phyloP scores from a whole-genome alignment of 2,888 invertebrate species.

The Leucoma salicis region DNA sequence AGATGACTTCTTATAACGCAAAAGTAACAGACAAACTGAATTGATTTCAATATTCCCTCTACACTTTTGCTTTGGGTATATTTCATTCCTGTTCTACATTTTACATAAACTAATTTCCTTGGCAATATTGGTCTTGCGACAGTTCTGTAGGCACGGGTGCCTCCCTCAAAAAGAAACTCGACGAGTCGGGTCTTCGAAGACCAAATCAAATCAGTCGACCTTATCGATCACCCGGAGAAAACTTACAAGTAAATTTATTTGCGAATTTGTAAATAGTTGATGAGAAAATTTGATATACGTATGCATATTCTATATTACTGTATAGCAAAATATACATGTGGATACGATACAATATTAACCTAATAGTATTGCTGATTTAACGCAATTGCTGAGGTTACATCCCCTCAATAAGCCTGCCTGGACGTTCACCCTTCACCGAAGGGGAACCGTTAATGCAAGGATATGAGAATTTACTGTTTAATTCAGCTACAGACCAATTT shows the following conservation, averaged over 20 bases:
- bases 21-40: slow-evolving; percentile 61
- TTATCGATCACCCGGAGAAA: slow-evolving; percentile 72
- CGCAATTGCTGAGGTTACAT: slow-evolving; percentile 77
- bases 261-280: slow-evolving; percentile 43
- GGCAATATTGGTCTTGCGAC: slow-evolving; percentile 80
- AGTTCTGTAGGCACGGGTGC: slow-evolving; percentile 73
- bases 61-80: slow-evolving; percentile 71
- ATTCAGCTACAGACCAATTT: slow-evolving; percentile 79
- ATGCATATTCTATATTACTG: slow-evolving; percentile 19
- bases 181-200: slow-evolving; percentile 62
- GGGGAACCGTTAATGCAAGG: slow-evolving; percentile 78
- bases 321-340: slow-evolving; percentile 34
- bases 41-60: slow-evolving; percentile 72
- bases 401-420: slow-evolving; percentile 59
- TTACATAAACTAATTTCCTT: slow-evolving; percentile 82
- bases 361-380: slow-evolving; percentile 76
- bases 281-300: slow-evolving; percentile 13
- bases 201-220: slow-evolving; percentile 80
- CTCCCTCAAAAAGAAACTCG: slow-evolving; percentile 73
- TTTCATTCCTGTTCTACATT: slow-evolving; percentile 79
- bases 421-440: slow-evolving; percentile 68
- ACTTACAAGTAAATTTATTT: slow-evolving; percentile 71
- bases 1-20: slow-evolving; percentile 54
- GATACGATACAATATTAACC: slow-evolving; percentile 66
- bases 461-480: slow-evolving; percentile 82